Evolutionary conservation across 2,888 invertebrate species (phyloP), one percentile per base, ranked within the genome.

Genomic region (Thumatha senex): DNA sequence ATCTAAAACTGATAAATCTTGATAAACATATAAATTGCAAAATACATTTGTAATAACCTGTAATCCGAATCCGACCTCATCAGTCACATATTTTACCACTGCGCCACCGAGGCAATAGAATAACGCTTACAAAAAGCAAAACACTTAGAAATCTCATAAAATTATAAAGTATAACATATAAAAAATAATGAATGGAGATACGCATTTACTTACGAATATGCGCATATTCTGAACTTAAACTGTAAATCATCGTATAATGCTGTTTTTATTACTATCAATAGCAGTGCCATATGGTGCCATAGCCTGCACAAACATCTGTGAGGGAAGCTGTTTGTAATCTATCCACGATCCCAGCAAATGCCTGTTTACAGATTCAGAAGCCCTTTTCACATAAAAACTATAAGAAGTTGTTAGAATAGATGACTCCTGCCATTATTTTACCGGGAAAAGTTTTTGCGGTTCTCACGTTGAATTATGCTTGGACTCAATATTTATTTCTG

Each of bases 321-420:
- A 66, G 66, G 50, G 51, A 66, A 65, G 72, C 68, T 74, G 68
- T 71, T 58, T 64, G 67, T 72, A 73, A 67, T 70, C 64, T 59
- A 54, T 54, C 58, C 60, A 63, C 68, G 60, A 58, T 46, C 50
- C 67, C 57, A 57, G 47, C 65, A 69, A 74, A 76, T 69, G 71
- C 67, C 78, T 76, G 71, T 75, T 80, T 79, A 80, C 68, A 60
- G 67, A 81, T 82, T 80, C 80, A 74, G 72, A 61, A 68, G 31
- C 31, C 31, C 8, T 31, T 31, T 68, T 65, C 62, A 55, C 67
- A 66, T 64, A 68, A 79, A 31, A 75, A 71, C 64, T 71, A 57
- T 56, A 64, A 63, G 64, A 61, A 63, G 67, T 76, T 60, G 63
- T 59, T 61, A 62, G 52, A 67, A 72, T 65, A 70, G 64, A 71